phyloP scores from a whole-genome alignment of 2,113 vertebrate genomes.

The Cyanoramphus novaezelandiae region DNA sequence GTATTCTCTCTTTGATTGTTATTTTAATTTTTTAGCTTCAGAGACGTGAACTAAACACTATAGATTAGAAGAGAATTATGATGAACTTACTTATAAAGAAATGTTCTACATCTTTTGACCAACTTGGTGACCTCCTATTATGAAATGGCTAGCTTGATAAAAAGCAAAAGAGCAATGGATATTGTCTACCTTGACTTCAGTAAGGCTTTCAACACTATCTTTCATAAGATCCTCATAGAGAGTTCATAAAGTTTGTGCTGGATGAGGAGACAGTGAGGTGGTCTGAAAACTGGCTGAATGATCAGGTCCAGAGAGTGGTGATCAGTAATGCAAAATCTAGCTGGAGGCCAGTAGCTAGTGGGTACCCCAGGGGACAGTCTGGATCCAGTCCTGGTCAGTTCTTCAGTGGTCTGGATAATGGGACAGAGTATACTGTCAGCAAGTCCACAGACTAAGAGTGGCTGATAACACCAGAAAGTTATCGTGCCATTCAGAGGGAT shows the following conservation, averaged over 20 bases:
- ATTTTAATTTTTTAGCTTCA: not conserved
- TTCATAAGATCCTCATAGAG: not conserved
- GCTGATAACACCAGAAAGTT: not conserved
- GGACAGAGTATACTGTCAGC: not conserved
- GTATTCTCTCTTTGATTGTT: not conserved
- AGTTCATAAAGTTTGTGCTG: not conserved
- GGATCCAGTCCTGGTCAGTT: not conserved
- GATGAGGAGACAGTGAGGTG: not conserved
- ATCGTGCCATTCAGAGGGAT: not conserved
- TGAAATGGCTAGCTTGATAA: not conserved
- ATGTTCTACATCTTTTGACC: not conserved
- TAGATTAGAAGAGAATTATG: not conserved
- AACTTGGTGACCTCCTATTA: not conserved
- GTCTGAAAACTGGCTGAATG: not conserved
- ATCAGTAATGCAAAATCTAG: not conserved
- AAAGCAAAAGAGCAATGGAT: not conserved
- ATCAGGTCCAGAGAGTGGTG: not conserved
- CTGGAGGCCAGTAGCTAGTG: not conserved
- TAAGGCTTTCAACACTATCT: not conserved
- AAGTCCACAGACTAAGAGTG: not conserved
- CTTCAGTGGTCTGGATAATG: not conserved
- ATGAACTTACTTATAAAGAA: rapidly evolving
- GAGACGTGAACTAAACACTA: not conserved
- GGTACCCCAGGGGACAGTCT: not conserved
- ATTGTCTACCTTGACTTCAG: not conserved